Conservation (phyloP, 2,113 vertebrate species). For the Grammomys dolichurus region DNA sequence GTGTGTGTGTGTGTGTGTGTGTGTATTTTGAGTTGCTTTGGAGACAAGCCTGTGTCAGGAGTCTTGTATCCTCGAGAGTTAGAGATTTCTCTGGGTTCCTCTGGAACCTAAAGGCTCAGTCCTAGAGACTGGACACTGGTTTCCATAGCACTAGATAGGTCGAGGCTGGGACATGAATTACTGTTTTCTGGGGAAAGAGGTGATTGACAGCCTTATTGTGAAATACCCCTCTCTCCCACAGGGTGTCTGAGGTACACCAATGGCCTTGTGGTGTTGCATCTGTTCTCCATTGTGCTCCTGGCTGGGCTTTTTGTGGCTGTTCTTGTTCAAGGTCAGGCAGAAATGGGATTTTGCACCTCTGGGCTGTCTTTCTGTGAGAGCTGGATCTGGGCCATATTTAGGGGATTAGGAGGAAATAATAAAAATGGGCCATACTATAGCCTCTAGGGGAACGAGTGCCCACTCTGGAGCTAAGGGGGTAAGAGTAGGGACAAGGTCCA, state of each 20-base stretch:
- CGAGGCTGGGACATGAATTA: not conserved
- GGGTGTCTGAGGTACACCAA: not conserved
- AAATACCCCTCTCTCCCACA: not conserved
- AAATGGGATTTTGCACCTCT: not conserved
- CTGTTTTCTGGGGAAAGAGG: not conserved
- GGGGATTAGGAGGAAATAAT: not conserved
- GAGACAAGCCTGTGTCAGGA: not conserved
- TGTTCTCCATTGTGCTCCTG: not conserved
- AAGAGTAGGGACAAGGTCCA: not conserved
- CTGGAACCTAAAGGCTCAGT: not conserved
- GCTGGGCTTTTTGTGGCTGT: not conserved
- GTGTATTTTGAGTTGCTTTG: not conserved
- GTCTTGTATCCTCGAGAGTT: not conserved
- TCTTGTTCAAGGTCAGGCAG: not conserved
- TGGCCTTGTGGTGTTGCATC: not conserved
- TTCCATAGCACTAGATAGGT: not conserved
- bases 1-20: constrained; percentile 3
- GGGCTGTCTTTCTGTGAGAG: not conserved
- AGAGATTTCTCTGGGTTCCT: not conserved
- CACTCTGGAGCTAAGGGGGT: not conserved
- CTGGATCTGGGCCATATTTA: not conserved
- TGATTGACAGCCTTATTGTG: not conserved
- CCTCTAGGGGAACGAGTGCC: not conserved
- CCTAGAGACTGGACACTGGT: not conserved
- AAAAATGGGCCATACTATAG: not conserved